Evolutionary conservation across 1,140 invertebrate genomes (phyloP), one percentile per base, ranked within the genome.

Genomic region (Formica selysi): DNA sequence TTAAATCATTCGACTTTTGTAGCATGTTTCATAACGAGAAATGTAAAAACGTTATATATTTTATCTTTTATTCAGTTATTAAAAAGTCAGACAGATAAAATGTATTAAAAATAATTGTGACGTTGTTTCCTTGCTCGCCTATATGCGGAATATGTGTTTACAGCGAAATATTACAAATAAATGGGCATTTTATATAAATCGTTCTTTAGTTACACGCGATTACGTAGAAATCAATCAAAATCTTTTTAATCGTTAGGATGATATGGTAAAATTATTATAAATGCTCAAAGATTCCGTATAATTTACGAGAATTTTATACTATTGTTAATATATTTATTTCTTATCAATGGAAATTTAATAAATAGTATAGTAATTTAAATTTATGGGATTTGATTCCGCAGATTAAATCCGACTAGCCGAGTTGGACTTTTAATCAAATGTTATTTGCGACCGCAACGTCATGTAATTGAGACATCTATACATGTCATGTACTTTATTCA

Each of bases 1-100:
- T 67, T 80, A 48, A 79, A 61, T 61, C 16, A 13, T 11, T n/a
- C 38, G 32, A 61, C 22, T 86, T 48, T 80, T 0, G 19, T 44
- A 7, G 54, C n/a, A 38, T 16, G 2, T 26, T 2, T 54, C 0
- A 11, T 67, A 51, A 38, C 36, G 26, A 68, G 22, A 70, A 29
- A 16, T 54, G 32, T 5, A 7, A 54, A 68, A 80, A 26, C 54
- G 1, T 68, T 61, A 41, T 76, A 29, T 68, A 41, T 76, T 51
- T 44, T 78, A 38, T 65, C 11, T 51, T 13, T 1, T 11, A 22
- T 26, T 38, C 2, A 26, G 1, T 19, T 36, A 48, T 16, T 11
- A 41, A 26, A 76, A 11, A 44, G 64, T 67, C 48, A 8, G 16
- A 36, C n/a, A 8, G 10, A 36, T 32, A 67, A 78, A 44, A 32